Evolutionary conservation across 2,797 vertebrate species (phyloP).

Genomic region (Percopsis omiscomaycus): DNA sequence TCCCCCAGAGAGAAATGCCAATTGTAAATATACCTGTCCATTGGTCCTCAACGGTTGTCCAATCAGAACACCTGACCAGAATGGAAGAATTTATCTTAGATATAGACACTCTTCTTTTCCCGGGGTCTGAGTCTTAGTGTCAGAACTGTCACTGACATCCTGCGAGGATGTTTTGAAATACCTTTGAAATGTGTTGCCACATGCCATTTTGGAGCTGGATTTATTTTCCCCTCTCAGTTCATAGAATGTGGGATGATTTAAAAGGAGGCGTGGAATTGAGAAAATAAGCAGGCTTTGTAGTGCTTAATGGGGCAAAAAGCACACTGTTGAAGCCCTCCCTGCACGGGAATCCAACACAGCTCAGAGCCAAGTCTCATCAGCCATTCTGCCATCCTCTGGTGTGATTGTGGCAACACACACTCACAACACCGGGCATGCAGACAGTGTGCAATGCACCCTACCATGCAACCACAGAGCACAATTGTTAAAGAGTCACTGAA

Average conservation of each 20-base stretch:
- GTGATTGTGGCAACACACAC: constrained; percentile 71
- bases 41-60: constrained; percentile 62
- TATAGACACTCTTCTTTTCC: constrained; percentile 52
- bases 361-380: constrained; percentile 66
- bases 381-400: constrained; percentile 79
- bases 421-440: constrained; percentile 17
- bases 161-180: constrained; percentile 68
- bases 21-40: constrained; percentile 57
- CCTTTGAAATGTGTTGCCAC: constrained; percentile 71
- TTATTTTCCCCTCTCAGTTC: constrained; percentile 69
- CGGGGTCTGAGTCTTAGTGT: constrained; percentile 67
- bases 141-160: constrained; percentile 77
- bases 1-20: constrained; percentile 8
- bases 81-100: constrained; percentile 38
- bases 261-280: constrained; percentile 65
- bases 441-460: constrained; percentile 10
- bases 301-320: constrained; percentile 71
- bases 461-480: neutral
- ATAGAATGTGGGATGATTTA: constrained; percentile 66
- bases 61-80: constrained; percentile 56
- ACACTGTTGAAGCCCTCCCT: constrained; percentile 64
- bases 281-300: constrained; percentile 72
- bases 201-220: constrained; percentile 65
- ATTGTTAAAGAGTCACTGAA: neutral
- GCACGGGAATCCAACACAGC: constrained; percentile 62